Conservation (phyloP, 2,888 invertebrate genomes). For the Torymus texanus region DNA sequence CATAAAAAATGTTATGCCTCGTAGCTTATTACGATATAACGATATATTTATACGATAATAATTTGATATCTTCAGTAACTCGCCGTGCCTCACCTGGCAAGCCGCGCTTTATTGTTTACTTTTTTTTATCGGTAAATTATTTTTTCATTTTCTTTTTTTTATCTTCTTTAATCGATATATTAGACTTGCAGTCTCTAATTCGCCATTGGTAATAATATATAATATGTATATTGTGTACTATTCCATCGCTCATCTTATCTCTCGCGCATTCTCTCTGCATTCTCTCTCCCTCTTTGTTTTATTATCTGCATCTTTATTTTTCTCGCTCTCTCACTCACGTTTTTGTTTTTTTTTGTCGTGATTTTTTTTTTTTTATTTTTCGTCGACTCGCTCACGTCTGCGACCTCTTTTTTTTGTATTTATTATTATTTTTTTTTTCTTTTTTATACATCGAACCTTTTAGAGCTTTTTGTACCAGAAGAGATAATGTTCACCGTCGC, state of each 20-base stretch:
- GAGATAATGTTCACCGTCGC: conserved; percentile 91
- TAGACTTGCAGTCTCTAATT: conserved; percentile 56
- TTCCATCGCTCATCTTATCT: conserved; percentile 4
- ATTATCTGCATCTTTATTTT: not conserved
- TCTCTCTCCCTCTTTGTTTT: too few relatives aligned
- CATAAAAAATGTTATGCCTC: conserved; percentile 72
- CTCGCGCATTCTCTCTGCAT: too few relatives aligned
- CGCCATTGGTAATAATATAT: conserved; percentile 52
- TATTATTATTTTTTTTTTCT: conserved; percentile 24
- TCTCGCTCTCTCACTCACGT: conserved; percentile 34
- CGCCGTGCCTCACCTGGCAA: conserved; percentile 36
- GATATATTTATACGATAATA: conserved; percentile 50
- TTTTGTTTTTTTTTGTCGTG: conserved; percentile 16
- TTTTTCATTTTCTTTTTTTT: conserved; percentile 48
- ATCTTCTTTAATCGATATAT: conserved; percentile 20
- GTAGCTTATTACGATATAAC: conserved; percentile 63
- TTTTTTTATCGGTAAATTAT: conserved; percentile 42
- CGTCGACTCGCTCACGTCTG: conserved; percentile 9
- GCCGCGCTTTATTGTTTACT: conserved; percentile 50
- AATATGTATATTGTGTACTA: conserved; percentile 44
- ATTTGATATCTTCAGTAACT: conserved; percentile 52
- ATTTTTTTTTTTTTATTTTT: conserved; percentile 11
- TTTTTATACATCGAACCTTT: conserved; percentile 55
- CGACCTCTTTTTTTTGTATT: conserved; percentile 26
- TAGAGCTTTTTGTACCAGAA: conserved; percentile 95